Evolutionary conservation across 1,140 invertebrate genomes (phyloP).

Genomic region (Callitettix versicolor): DNA sequence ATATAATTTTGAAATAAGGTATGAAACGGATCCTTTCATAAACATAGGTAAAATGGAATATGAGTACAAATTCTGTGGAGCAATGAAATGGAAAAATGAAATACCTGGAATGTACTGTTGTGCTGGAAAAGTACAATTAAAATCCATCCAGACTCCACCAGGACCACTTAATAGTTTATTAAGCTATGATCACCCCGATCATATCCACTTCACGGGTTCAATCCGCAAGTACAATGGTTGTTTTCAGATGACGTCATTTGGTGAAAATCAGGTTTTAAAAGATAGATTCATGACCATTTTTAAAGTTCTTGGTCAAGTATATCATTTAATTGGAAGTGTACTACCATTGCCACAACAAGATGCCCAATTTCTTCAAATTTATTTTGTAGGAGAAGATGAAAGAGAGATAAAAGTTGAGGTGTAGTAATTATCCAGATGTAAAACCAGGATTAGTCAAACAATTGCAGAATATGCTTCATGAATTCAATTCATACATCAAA

Average conservation of each 20-base stretch:
- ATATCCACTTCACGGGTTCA: background rate
- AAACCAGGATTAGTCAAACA: slow-evolving; percentile 14
- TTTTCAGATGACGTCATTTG: slow-evolving; percentile 36
- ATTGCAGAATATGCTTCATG: slow-evolving; percentile 24
- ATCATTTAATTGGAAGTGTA: slow-evolving; percentile 30
- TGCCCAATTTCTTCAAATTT: slow-evolving; percentile 33
- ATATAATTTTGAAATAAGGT: too few relatives aligned
- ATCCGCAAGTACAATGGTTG: slow-evolving; percentile 12
- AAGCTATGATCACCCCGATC: background rate
- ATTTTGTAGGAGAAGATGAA: slow-evolving; percentile 30
- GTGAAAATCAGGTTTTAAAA: slow-evolving; percentile 27
- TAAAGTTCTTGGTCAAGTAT: slow-evolving; percentile 36
- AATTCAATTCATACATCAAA: slow-evolving; percentile 23
- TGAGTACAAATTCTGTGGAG: slow-evolving; percentile 25
- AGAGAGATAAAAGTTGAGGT: slow-evolving; percentile 15
- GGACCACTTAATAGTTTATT: slow-evolving; percentile 17
- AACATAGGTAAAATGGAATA: too few relatives aligned
- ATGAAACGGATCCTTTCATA: too few relatives aligned
- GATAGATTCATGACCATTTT: slow-evolving; percentile 31
- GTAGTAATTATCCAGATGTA: background rate
- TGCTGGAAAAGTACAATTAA: slow-evolving; percentile 20
- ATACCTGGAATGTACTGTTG: slow-evolving; percentile 27
- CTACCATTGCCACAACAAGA: slow-evolving; percentile 24
- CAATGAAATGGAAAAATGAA: slow-evolving; percentile 31
- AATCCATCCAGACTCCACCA: slow-evolving; percentile 14